Conservation (phyloP, 37 sponge, comb jelly and placozoan genomes). For the Mnemiopsis leidyi region DNA sequence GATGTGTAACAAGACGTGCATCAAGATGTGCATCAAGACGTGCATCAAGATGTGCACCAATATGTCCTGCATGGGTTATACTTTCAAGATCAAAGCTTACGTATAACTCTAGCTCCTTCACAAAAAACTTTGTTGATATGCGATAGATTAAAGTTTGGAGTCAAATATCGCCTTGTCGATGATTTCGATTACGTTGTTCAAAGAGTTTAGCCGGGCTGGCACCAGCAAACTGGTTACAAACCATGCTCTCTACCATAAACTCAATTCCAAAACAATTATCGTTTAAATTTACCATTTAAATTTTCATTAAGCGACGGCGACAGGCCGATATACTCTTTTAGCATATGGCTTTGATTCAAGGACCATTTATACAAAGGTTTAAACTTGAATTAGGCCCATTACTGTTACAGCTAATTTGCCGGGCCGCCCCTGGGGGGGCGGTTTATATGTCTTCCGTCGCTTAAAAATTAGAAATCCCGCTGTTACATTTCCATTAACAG, state of each 20-base stretch:
- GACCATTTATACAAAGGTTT: neutral
- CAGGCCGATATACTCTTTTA: neutral
- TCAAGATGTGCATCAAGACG: too few species aligned
- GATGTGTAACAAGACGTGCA: too few species aligned
- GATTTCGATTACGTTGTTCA: neutral
- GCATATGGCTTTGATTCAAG: neutral
- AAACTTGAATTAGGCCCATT: neutral
- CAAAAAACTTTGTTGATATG: too few species aligned
- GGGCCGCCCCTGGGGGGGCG: neutral
- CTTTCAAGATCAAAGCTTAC: too few species aligned
- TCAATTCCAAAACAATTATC: slow-evolving; percentile 55
- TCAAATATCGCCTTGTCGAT: too few species aligned
- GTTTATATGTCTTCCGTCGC: neutral
- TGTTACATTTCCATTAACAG: neutral
- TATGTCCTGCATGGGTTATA: too few species aligned
- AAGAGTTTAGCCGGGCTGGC: neutral
- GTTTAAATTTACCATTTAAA: slow-evolving; percentile 50
- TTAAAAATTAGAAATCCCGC: neutral
- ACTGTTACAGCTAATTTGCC: neutral
- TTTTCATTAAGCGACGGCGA: neutral
- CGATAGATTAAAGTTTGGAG: too few species aligned
- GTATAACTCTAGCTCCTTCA: too few species aligned
- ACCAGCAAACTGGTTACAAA: neutral
- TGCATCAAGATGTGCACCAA: too few species aligned
- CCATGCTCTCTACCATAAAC: neutral